Conservation (phyloP, 2,888 invertebrate genomes). For the Ichneumoninae sp. region DNA sequence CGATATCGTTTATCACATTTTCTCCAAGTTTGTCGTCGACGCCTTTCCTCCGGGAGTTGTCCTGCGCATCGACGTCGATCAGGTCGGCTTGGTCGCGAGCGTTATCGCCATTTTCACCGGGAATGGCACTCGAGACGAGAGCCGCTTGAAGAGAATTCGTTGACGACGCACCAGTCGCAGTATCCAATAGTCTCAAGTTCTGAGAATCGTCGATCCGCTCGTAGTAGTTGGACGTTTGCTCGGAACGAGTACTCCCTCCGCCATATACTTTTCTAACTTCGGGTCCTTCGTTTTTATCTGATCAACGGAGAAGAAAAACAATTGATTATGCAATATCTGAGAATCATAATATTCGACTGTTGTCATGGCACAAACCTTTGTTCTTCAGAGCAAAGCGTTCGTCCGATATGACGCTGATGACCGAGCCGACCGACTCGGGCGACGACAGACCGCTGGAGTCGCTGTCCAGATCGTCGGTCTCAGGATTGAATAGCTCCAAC, state of each 20-base stretch:
- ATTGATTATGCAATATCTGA: not conserved
- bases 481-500: slow-evolving; percentile 94
- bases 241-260: not conserved
- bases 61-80: not conserved
- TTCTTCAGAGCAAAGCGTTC: slow-evolving; percentile 84
- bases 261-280: not conserved
- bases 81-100: not conserved
- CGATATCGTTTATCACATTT: slow-evolving; percentile 91
- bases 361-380: slow-evolving; percentile 35
- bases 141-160: slow-evolving; percentile 84
- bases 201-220: slow-evolving; percentile 66
- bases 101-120: not conserved
- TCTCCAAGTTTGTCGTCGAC: slow-evolving; percentile 85
- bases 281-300: not conserved
- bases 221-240: not conserved
- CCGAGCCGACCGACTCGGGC: slow-evolving; percentile 94
- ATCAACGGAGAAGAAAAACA: not conserved
- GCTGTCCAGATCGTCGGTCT: slow-evolving; percentile 95
- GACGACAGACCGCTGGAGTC: slow-evolving; percentile 95
- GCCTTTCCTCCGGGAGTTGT: slow-evolving; percentile 84
- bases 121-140: not conserved
- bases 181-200: slow-evolving; percentile 87
- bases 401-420: slow-evolving; percentile 91
- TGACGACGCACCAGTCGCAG: slow-evolving; percentile 87
- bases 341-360: not conserved